These are phyloP conservation scores for Oxyruncus cristatus DNA, from an alignment of 2,113 vertebrate genomes.

Conservation along the genomic window DNA sequence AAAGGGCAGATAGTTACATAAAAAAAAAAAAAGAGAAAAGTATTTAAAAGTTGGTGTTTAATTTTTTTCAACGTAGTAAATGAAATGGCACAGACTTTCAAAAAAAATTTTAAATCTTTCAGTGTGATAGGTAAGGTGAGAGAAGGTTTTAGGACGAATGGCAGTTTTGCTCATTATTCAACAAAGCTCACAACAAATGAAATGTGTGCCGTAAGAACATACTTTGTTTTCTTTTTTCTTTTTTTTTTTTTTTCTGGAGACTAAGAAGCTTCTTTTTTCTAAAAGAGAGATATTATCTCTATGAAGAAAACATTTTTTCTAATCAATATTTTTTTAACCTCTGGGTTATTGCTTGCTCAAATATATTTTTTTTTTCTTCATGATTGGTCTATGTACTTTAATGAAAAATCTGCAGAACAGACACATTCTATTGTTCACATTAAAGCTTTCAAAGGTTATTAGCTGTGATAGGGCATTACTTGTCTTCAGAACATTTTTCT, in stretches of 20 bases:
- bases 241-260: constrained; percentile 42
- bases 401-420: constrained; percentile 75
- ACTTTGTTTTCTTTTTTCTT: constrained; percentile 48
- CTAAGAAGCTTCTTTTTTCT: constrained; percentile 65
- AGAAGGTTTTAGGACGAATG: constrained; percentile 61
- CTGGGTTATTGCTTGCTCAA: constrained; percentile 78
- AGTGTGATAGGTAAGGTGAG: constrained; percentile 59
- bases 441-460: constrained; percentile 77
- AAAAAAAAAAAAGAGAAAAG: not conserved
- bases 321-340: constrained; percentile 82
- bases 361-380: constrained; percentile 56
- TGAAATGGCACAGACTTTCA: constrained; percentile 36
- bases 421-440: constrained; percentile 72
- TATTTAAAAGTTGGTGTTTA: constrained; percentile 41
- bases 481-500: constrained; percentile 68
- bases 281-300: constrained; percentile 75
- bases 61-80: constrained; percentile 44
- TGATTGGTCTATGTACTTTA: constrained; percentile 75
- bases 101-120: constrained; percentile 60
- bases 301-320: constrained; percentile 79
- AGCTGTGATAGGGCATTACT: constrained; percentile 60
- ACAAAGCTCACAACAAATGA: constrained; percentile 69
- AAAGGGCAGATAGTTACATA: not conserved
- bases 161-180: constrained; percentile 73
- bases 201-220: constrained; percentile 65